These are phyloP conservation scores for Drosophila vallismaia DNA, from an alignment of 2,888 invertebrate species.

Conservation along the genomic window DNA sequence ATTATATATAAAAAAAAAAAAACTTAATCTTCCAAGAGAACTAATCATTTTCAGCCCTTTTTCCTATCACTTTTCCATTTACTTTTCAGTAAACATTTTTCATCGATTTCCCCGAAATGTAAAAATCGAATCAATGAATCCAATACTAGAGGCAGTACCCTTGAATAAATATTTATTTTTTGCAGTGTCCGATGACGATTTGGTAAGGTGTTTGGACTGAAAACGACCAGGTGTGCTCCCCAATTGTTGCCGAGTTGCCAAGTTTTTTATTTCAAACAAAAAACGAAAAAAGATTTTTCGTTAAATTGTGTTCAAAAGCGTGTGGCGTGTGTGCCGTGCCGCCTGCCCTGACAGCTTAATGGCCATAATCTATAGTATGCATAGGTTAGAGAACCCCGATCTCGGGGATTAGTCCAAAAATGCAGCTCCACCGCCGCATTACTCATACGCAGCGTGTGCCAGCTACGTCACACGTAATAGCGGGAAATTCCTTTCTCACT, in stretches of 20 bases:
- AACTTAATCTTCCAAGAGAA: no score
- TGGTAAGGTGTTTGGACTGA: conserved; percentile 39
- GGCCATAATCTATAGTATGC: conserved; percentile 30
- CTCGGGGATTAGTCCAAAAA: conserved; percentile 1
- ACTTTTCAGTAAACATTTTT: no score
- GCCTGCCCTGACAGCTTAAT: conserved; percentile 62
- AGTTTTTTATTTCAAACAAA: conserved; percentile 15
- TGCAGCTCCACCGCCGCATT: conserved; percentile 30
- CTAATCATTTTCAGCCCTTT: no score
- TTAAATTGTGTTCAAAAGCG: conserved; percentile 9
- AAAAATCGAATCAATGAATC: background rate
- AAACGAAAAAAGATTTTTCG: conserved; percentile 16
- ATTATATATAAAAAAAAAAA: no score
- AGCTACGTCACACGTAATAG: conserved; percentile 10
- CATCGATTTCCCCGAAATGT: background rate
- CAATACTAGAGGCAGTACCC: background rate
- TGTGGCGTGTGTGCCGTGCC: conserved; percentile 61
- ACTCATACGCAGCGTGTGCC: conserved; percentile 59
- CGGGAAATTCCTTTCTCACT: conserved; percentile 21
- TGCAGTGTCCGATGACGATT: conserved; percentile 5
- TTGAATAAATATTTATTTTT: background rate
- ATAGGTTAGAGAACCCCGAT: conserved; percentile 2
- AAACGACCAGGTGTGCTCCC: conserved; percentile 43
- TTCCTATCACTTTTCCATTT: no score
- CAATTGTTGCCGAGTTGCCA: conserved; percentile 34